Evolutionary conservation across 2,797 vertebrate genomes (phyloP), one percentile per base, ranked within the genome.

Genomic region (Rhabdomys pumilio): DNA sequence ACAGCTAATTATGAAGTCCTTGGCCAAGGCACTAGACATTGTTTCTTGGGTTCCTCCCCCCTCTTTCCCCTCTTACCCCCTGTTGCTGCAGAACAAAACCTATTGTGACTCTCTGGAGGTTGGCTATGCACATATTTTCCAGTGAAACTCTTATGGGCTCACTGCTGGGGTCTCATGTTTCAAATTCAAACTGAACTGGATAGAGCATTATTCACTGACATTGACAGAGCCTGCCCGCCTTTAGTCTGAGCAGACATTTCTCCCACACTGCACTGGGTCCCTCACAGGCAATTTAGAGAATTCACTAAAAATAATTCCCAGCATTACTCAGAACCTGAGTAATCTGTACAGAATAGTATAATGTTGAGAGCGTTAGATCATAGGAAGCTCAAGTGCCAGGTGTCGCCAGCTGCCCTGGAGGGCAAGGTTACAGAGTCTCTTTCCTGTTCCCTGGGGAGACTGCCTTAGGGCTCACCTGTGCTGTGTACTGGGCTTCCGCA

Each of bases 1-100:
- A 98, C 98, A 98, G 98, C 98, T 98, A 98, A 98, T 98, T 98
- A 98, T 94, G 85, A 97, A 97, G 95, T 93, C 80, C 97, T 97
- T 96, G 96, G 97, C 94, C 65, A 84, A 96, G 76, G 97, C 98
- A 88, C 77, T 94, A 80, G 97, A 93, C 89, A 96, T 92, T 96
- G 97, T 97, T 96, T 96, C 94, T 97, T 67, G 67, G 93, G 84
- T 97, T 96, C 92, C 34, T 44, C 93, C 91, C 90, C 96, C 96
- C 96, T 95, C 5, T 41, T 15, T 24, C 1, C 7, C 47, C 79
- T 92, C n/a, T 92, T 69, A 4, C 82, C 34, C 91, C 94, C 89
- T 73, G 85, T 88, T 31, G 95, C 95, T 98, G 94, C 95, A 96
- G 97, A 97, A 98, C 96, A 98, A 98, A 98, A 97, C 93, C 88